Conservation (phyloP, 2,888 invertebrate genomes). For the Scaptodrosophila latifasciaeformis region DNA sequence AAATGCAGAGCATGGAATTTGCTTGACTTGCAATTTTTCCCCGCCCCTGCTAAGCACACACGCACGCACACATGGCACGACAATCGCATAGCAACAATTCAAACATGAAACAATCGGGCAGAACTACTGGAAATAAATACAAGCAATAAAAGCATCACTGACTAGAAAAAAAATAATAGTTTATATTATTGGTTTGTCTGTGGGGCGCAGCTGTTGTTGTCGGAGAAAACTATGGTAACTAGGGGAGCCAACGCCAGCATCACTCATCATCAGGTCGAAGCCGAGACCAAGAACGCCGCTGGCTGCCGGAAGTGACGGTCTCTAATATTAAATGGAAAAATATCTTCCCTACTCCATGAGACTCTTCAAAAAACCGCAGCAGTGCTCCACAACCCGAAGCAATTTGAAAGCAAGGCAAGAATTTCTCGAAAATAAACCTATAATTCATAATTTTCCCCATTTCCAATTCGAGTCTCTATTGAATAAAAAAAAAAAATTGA, state of each 20-base stretch:
- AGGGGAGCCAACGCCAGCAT: constrained; percentile 36
- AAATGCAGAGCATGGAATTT: constrained; percentile 63
- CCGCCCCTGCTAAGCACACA: constrained; percentile 8
- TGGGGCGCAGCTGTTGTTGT: too few relatives aligned
- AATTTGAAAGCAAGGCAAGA: constrained; percentile 56
- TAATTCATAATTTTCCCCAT: too few relatives aligned
- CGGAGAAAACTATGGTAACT: too few relatives aligned
- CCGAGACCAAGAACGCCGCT: constrained; percentile 3
- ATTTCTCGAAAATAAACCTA: too few relatives aligned
- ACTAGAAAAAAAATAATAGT: background rate
- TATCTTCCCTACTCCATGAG: constrained; percentile 56
- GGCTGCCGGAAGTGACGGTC: constrained; percentile 59
- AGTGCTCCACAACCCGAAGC: constrained; percentile 27
- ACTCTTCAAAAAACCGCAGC: too few relatives aligned
- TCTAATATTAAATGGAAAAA: constrained; percentile 64
- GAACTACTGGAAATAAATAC: too few relatives aligned
- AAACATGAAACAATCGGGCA: too few relatives aligned
- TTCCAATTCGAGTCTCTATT: too few relatives aligned
- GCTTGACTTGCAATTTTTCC: constrained; percentile 50
- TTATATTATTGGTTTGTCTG: background rate
- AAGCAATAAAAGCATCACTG: too few relatives aligned
- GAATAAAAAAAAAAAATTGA: too few relatives aligned
- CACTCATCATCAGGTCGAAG: constrained; percentile 55
- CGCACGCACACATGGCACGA: background rate
- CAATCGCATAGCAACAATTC: background rate